phyloP scores from a whole-genome alignment of 2,113 vertebrate species.

The Cyanoramphus novaezelandiae region DNA sequence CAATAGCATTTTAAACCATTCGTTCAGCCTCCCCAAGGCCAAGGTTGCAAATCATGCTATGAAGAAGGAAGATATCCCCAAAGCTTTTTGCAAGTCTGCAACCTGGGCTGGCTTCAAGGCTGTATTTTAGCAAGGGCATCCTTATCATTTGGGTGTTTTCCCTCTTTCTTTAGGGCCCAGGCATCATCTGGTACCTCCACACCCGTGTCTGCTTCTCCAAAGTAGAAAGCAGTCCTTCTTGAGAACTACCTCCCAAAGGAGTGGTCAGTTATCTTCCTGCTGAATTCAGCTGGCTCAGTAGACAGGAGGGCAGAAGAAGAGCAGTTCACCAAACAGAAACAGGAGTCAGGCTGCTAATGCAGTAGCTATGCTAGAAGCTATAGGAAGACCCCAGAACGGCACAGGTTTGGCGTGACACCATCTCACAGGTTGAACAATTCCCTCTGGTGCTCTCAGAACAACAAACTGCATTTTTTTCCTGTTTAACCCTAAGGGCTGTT shows the following conservation, averaged over 20 bases:
- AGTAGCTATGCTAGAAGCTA: background rate
- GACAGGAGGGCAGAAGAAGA: background rate
- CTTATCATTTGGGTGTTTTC: background rate
- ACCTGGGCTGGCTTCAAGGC: background rate
- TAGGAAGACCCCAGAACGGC: background rate
- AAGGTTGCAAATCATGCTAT: accelerated
- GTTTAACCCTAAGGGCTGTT: background rate
- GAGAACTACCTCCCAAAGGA: background rate
- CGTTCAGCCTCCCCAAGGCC: background rate
- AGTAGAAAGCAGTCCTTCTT: background rate
- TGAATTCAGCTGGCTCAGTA: background rate
- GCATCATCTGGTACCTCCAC: background rate
- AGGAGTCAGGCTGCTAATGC: accelerated
- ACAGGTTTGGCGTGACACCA: background rate
- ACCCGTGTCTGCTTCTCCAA: background rate
- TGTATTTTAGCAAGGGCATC: background rate
- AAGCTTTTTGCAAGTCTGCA: background rate
- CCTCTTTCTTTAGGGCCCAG: background rate
- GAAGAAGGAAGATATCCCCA: background rate
- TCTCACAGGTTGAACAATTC: background rate
- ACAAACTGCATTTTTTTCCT: background rate
- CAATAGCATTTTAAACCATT: background rate
- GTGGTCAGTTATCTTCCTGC: background rate
- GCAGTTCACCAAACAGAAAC: background rate
- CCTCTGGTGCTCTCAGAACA: background rate